Percentiles rank a stretch among this genome's conserved stretches.
These are phyloP conservation scores for Poecilia latipinna DNA, from an alignment of 2,113 vertebrate genomes.

Conservation along the genomic window DNA sequence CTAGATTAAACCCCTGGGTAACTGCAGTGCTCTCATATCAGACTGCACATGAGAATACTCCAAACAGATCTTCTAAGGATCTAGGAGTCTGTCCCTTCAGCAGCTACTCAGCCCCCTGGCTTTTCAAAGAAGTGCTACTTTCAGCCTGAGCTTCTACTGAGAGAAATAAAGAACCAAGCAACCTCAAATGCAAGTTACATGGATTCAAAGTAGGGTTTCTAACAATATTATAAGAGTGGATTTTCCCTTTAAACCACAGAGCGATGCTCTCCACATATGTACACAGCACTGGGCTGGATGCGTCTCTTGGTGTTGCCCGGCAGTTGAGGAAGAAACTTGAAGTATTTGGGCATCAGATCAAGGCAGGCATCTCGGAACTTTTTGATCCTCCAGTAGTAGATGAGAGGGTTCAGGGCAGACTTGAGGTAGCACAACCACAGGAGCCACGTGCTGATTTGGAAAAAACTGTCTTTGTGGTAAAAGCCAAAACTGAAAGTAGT, in stretches of 20 bases:
- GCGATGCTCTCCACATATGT: slow-evolving; percentile 93
- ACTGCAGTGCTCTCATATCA: not conserved
- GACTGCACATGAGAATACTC: not conserved
- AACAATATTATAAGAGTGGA: slow-evolving; percentile 7
- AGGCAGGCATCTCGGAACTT: slow-evolving; percentile 98
- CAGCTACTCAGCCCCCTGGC: not conserved
- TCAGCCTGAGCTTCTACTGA: slow-evolving; percentile 9
- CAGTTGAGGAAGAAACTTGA: slow-evolving; percentile 92
- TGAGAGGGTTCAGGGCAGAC: slow-evolving; percentile 96
- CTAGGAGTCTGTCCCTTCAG: not conserved
- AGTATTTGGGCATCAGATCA: slow-evolving; percentile 94
- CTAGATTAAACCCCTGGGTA: not conserved
- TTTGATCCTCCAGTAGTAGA: slow-evolving; percentile 99
- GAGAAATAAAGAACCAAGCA: slow-evolving; percentile 22
- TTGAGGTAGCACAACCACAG: slow-evolving; percentile 99
- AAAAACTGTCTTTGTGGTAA: slow-evolving; percentile 92
- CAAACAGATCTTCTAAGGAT: not conserved
- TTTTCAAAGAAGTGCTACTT: slow-evolving; percentile 23
- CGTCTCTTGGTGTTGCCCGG: slow-evolving; percentile 89
- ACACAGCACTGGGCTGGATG: slow-evolving; percentile 94
- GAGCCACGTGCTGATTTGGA: slow-evolving; percentile 96
- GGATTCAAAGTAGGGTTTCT: not conserved
- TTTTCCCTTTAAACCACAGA: slow-evolving; percentile 82
- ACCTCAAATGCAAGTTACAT: not conserved
- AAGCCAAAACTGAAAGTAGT: slow-evolving; percentile 91